phyloP scores from a whole-genome alignment of 2,888 invertebrate species.

The Harpalus rubripes region DNA sequence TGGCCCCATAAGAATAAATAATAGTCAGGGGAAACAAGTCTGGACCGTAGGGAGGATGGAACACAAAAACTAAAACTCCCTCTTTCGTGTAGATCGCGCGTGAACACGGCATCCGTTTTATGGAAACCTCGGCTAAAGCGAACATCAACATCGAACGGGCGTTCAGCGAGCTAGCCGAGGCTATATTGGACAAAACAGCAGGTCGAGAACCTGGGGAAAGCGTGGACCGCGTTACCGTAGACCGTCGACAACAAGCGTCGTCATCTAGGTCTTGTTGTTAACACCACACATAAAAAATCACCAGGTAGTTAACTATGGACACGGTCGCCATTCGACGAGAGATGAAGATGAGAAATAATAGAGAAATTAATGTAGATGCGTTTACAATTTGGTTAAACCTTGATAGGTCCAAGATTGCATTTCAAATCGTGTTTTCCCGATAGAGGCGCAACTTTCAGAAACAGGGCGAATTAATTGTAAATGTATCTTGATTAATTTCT shows the following conservation, averaged over 20 bases:
- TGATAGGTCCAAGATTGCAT: too few relatives aligned
- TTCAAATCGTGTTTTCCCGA: too few relatives aligned
- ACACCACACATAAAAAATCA: slow-evolving; percentile 11
- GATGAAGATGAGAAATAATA: too few relatives aligned
- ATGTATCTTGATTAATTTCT: too few relatives aligned
- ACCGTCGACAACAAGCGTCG: slow-evolving; percentile 84
- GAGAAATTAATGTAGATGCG: too few relatives aligned
- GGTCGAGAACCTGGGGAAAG: slow-evolving; percentile 89
- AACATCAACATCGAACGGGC: slow-evolving; percentile 98
- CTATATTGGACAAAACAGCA: slow-evolving; percentile 95
- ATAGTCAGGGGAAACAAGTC: too few relatives aligned
- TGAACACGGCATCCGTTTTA: slow-evolving; percentile 96
- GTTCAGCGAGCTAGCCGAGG: slow-evolving; percentile 96
- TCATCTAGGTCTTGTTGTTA: slow-evolving; percentile 82
- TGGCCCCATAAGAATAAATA: too few relatives aligned
- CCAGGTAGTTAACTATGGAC: too few relatives aligned
- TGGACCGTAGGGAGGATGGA: too few relatives aligned
- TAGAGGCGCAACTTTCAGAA: too few relatives aligned
- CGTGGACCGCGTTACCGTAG: slow-evolving; percentile 85
- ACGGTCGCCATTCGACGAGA: too few relatives aligned
- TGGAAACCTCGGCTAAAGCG: slow-evolving; percentile 98
- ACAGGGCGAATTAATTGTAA: neutral
- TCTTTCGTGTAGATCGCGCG: slow-evolving; percentile 87
- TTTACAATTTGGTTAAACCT: too few relatives aligned
- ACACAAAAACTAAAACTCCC: neutral